Evolutionary conservation across 2,797 vertebrate genomes (phyloP), one percentile per base, ranked within the genome.

Genomic region (Eleutherodactylus coqui): DNA sequence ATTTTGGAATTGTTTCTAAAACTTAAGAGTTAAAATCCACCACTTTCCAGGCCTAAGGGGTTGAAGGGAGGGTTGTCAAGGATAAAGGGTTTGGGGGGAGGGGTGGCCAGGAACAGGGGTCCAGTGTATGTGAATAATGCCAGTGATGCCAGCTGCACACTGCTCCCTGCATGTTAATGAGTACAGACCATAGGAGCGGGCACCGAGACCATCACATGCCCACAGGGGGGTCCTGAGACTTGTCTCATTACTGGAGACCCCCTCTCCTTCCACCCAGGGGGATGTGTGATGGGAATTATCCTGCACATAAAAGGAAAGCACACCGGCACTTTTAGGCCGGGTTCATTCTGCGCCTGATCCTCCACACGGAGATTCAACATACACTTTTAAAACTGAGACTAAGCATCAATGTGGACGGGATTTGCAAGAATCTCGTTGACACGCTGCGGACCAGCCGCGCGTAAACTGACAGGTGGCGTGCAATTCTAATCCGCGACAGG

Each of bases 121-220:
- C 32, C 85, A 53, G 70, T 82, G 85, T 86, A 32, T 82, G 85
- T 19, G 32, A 55, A 75, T 27, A 86, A 70, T 49, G n/a, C 47
- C 34, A n/a, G 34, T 70, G 73, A 29, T 82, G 67, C 84, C 77
- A 80, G 55, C 67, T 60, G 67, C 11, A 16, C 9, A 5, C 17
- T 13, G 36, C 41, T n/a, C 69, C 75, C 84, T 85, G 85, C 79
- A 86, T 86, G 79, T 19, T 45, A 86, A 86, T 86, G 79, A 86
- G 79, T 14, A 1, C 19, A 13, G n/a, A 45, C 55, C 29, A 38
- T 17, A n/a, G 76, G 5, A 62, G 29, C 34, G 45, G 55, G 51
- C 60, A 60, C 55, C 24, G 47, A 27, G 78, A 51, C 51, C 51
- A 41, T 41, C 34, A 58, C 51, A 58, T 41, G 76, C 34, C 51